Evolutionary conservation across 2,797 vertebrate genomes (phyloP).

Genomic region (Nyctalus aviator): DNA sequence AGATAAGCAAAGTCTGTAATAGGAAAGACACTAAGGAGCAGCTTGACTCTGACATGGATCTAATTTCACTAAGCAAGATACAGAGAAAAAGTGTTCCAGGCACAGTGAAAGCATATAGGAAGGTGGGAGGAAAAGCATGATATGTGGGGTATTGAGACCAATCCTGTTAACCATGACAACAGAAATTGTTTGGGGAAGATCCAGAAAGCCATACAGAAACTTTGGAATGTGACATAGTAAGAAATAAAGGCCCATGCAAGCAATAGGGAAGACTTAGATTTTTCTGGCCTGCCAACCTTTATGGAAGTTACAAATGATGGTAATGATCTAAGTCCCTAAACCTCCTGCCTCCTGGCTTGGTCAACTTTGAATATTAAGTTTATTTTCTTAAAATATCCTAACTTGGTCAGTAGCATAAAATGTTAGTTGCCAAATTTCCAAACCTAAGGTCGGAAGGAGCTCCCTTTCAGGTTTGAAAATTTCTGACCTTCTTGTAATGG

Average conservation of each 20-base stretch:
- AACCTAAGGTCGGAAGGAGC: neutral
- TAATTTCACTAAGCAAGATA: conserved; percentile 13
- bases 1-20: neutral
- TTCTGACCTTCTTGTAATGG: conserved; percentile 45
- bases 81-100: neutral
- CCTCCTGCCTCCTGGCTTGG: neutral
- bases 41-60: neutral
- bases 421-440: conserved; percentile 52
- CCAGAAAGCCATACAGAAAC: conserved; percentile 52
- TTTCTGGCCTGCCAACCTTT: conserved; percentile 15
- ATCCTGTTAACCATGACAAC: conserved; percentile 1
- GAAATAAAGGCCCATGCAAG: conserved; percentile 5
- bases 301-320: conserved; percentile 39
- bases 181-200: neutral
- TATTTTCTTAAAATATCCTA: conserved; percentile 50
- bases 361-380: conserved; percentile 45
- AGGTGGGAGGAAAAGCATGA: neutral
- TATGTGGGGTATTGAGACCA: conserved; percentile 2
- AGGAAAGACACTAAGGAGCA: conserved; percentile 21
- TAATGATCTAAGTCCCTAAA: neutral
- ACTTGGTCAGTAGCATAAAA: conserved; percentile 17
- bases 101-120: conserved; percentile 1
- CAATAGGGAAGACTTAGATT: neutral
- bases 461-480: conserved; percentile 37
- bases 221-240: neutral